Conservation (phyloP, 2,888 invertebrate species). For the Argynnis bischoffii region DNA sequence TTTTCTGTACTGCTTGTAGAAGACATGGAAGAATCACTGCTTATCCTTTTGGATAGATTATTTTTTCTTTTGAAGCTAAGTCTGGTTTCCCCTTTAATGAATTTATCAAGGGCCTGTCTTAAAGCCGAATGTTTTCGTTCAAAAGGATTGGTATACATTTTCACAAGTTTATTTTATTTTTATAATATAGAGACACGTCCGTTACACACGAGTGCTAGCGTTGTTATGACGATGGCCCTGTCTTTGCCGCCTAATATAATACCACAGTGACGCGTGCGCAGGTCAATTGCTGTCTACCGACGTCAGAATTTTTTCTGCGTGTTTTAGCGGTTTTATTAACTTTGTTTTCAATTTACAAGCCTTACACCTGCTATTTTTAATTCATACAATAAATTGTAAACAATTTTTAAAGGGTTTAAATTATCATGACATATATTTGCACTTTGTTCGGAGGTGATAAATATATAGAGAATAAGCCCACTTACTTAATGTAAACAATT, state of each 20-base stretch:
- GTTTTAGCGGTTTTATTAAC: slow-evolving; percentile 7
- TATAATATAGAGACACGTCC: slow-evolving; percentile 46
- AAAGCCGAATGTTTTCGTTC: slow-evolving; percentile 86
- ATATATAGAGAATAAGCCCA: background rate
- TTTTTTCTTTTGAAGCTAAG: slow-evolving; percentile 68
- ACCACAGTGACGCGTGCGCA: slow-evolving; percentile 50
- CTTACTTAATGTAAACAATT: background rate
- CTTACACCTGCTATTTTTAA: background rate
- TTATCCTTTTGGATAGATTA: slow-evolving; percentile 51
- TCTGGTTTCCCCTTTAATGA: slow-evolving; percentile 78
- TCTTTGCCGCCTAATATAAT: slow-evolving; percentile 57
- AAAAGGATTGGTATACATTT: slow-evolving; percentile 87
- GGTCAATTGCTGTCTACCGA: slow-evolving; percentile 46
- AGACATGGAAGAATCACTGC: slow-evolving; percentile 60
- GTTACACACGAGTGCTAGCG: slow-evolving; percentile 49
- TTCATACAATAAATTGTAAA: background rate
- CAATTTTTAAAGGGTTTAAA: background rate
- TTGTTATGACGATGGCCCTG: slow-evolving; percentile 45
- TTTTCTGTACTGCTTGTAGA: slow-evolving; percentile 56
- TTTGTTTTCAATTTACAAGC: background rate
- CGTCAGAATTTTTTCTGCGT: slow-evolving; percentile 33
- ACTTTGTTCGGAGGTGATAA: background rate
- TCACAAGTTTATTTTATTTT: slow-evolving; percentile 39
- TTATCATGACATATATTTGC: background rate
- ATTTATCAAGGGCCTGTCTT: slow-evolving; percentile 84